Conservation (phyloP, 2,113 vertebrate genomes). For the Syngnathus scovelli region DNA sequence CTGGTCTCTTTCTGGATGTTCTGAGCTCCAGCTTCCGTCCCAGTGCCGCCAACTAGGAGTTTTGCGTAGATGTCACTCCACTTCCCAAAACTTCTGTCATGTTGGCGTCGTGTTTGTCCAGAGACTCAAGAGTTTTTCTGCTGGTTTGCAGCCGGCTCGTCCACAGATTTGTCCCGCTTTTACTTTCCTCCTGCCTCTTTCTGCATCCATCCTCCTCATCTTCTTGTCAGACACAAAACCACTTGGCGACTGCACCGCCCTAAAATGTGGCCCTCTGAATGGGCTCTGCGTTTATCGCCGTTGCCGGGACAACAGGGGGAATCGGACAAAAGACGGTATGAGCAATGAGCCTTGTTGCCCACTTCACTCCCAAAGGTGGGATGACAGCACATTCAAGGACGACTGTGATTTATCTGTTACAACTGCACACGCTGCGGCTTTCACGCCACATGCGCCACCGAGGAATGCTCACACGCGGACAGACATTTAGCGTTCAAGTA, state of each 20-base stretch:
- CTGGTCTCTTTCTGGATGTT: not conserved
- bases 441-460: conserved; percentile 11
- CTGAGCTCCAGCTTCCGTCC: not conserved
- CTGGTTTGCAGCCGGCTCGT: not conserved
- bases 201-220: conserved; percentile 23
- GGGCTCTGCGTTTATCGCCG: conserved; percentile 55
- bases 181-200: conserved; percentile 11
- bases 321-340: conserved; percentile 62
- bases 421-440: conserved; percentile 34
- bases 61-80: not conserved
- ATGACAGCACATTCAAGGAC: conserved; percentile 46
- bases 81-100: not conserved
- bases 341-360: conserved; percentile 56
- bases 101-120: not conserved
- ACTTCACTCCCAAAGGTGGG: conserved; percentile 51
- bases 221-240: conserved; percentile 34
- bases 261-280: conserved; percentile 43
- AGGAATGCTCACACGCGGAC: conserved; percentile 5
- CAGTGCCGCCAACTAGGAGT: not conserved
- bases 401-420: conserved; percentile 49
- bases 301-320: conserved; percentile 56
- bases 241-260: conserved; percentile 25
- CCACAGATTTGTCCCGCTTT: not conserved
- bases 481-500: too few species aligned
- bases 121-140: not conserved